These are phyloP conservation scores for Apodemia duryi DNA, from an alignment of 2,888 invertebrate genomes.

Conservation along the genomic window DNA sequence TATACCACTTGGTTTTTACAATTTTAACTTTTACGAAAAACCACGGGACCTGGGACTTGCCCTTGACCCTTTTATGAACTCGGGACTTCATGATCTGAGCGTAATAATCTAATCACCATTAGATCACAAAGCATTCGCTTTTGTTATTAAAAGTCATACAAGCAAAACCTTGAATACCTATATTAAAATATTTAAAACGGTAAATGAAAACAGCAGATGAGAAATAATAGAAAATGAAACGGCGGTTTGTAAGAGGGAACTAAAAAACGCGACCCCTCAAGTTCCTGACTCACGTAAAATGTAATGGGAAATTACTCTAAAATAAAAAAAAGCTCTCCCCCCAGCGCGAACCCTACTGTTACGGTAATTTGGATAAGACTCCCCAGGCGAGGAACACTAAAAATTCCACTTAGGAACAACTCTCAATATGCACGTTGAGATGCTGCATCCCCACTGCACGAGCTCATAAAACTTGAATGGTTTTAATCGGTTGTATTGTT, in stretches of 20 bases:
- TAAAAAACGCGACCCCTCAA: slow-evolving; percentile 59
- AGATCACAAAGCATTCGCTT: no score
- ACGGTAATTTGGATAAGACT: slow-evolving; percentile 70
- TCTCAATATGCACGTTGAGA: slow-evolving; percentile 59
- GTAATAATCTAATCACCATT: no score
- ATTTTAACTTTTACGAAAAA: no score
- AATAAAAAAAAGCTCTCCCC: slow-evolving; percentile 64
- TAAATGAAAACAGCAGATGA: slow-evolving; percentile 23
- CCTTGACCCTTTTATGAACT: no score
- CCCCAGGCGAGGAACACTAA: slow-evolving; percentile 60
- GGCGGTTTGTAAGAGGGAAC: slow-evolving; percentile 41
- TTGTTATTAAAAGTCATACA: not conserved
- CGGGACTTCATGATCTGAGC: no score
- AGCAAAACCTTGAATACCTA: not conserved
- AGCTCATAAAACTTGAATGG: slow-evolving; percentile 54
- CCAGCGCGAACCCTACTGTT: slow-evolving; percentile 57
- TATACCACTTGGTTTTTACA: no score
- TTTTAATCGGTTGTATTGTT: slow-evolving; percentile 47
- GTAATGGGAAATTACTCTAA: slow-evolving; percentile 74
- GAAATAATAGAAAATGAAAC: slow-evolving; percentile 42
- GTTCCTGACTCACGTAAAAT: slow-evolving; percentile 62
- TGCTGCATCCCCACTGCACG: slow-evolving; percentile 45
- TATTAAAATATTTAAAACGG: not conserved
- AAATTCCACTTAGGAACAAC: slow-evolving; percentile 63
- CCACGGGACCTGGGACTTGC: no score